These are phyloP conservation scores for Therioaphis trifolii DNA, from an alignment of 2,888 invertebrate genomes.

Conservation along the genomic window DNA sequence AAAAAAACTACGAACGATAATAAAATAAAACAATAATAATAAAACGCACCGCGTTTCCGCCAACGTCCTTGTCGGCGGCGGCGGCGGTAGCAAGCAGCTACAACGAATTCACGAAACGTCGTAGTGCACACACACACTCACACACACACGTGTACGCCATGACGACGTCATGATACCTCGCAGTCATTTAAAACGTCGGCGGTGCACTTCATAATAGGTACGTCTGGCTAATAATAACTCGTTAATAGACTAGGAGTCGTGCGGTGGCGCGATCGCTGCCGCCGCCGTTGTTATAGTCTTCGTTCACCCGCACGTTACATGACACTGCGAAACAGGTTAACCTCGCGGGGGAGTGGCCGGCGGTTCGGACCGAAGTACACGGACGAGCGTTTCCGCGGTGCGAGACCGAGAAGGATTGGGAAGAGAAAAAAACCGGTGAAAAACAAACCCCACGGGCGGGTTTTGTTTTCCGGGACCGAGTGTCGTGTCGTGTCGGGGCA, in stretches of 20 bases:
- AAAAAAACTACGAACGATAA: not conserved
- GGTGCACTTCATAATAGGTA: constrained; percentile 3
- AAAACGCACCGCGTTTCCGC: constrained; percentile 17
- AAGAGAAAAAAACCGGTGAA: too few relatives aligned
- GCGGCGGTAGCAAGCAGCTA: too few relatives aligned
- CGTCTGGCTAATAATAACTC: constrained; percentile 54
- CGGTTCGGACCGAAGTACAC: not conserved
- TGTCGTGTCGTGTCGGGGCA: not conserved
- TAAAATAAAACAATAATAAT: not conserved
- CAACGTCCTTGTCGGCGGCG: constrained; percentile 11
- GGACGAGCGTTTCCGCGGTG: too few relatives aligned
- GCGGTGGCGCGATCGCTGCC: constrained; percentile 30
- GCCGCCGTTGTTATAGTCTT: too few relatives aligned
- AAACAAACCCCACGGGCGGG: not conserved
- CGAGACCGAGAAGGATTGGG: too few relatives aligned
- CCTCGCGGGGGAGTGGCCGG: constrained; percentile 4
- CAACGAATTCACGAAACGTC: constrained; percentile 6
- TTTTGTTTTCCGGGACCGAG: not conserved
- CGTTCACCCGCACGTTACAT: not conserved
- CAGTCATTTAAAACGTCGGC: not conserved
- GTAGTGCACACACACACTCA: not conserved
- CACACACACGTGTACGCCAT: not conserved
- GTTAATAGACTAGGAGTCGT: constrained; percentile 37
- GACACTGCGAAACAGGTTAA: constrained; percentile 41
- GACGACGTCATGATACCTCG: too few relatives aligned